phyloP scores from a whole-genome alignment of 2,888 invertebrate genomes.

The Drosophila seclusa region DNA sequence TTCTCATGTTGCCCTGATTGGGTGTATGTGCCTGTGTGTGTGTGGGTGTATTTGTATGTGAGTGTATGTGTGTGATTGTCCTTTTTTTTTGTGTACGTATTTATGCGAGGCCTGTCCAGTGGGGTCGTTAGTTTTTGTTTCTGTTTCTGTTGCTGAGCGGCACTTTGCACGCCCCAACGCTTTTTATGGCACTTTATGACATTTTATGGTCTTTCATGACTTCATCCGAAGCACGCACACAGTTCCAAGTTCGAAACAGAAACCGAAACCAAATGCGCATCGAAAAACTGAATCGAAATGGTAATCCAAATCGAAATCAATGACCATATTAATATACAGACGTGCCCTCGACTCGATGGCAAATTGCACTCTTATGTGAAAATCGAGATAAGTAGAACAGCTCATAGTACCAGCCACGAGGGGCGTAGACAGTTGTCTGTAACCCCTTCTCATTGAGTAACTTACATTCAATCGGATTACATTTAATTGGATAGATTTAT shows the following conservation, averaged over 20 bases:
- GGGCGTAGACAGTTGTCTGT: not conserved
- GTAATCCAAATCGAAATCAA: conserved; percentile 57
- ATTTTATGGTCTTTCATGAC: conserved; percentile 42
- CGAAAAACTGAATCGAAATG: conserved; percentile 20
- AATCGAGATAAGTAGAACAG: not conserved
- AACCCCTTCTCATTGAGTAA: not conserved
- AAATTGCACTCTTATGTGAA: conserved; percentile 24
- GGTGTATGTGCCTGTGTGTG: conserved; percentile 15
- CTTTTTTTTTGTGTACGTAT: conserved; percentile 25
- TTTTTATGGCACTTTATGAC: conserved; percentile 61
- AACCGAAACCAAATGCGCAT: conserved; percentile 6
- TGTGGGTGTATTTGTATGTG: conserved; percentile 14
- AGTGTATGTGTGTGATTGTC: conserved; percentile 24
- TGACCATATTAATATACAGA: conserved; percentile 69
- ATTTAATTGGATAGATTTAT: not conserved
- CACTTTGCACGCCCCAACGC: conserved; percentile 69
- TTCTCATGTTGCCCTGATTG: conserved; percentile 41
- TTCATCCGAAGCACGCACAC: conserved; percentile 43
- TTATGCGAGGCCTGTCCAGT: conserved; percentile 12
- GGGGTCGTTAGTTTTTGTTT: conserved; percentile 50
- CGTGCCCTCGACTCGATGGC: conserved; percentile 48
- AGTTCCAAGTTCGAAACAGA: conserved; percentile 7
- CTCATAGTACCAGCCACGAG: not conserved
- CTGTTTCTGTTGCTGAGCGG: conserved; percentile 28
- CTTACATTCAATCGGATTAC: not conserved